These are phyloP conservation scores for Nomada fucata DNA, from an alignment of 2,888 invertebrate species.

Conservation along the genomic window DNA sequence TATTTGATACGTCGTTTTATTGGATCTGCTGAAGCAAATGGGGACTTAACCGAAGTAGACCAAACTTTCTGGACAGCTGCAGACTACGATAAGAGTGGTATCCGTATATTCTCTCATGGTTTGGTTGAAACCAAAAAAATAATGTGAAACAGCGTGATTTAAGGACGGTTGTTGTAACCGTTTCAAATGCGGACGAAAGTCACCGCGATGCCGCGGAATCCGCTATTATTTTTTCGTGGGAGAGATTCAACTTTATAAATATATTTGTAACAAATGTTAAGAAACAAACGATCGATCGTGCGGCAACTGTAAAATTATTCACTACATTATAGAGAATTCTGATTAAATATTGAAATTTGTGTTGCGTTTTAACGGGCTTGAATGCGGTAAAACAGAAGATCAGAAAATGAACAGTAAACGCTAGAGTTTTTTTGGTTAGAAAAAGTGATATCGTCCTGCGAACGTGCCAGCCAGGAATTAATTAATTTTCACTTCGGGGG, in stretches of 20 bases:
- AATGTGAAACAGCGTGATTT: background rate
- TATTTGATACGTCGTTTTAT: background rate
- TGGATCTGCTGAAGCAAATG: conserved; percentile 6
- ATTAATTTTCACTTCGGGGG: conserved; percentile 41
- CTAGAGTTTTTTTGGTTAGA: background rate
- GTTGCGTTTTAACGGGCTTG: background rate
- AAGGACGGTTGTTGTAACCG: background rate
- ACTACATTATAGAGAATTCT: background rate
- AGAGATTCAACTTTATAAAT: no score
- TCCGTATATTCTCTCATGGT: conserved; percentile 19
- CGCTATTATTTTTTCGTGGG: background rate
- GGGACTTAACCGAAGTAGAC: conserved; percentile 14
- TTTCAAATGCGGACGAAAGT: background rate
- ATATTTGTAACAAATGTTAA: background rate
- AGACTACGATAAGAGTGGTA: conserved; percentile 3
- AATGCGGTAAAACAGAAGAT: no score
- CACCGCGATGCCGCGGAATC: background rate
- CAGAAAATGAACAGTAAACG: background rate
- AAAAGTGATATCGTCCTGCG: conserved; percentile 13
- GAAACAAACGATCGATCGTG: background rate
- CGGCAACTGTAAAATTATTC: background rate
- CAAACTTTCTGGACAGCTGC: conserved; percentile 30
- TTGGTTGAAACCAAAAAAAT: conserved; percentile 1
- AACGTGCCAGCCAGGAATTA: conserved; percentile 25
- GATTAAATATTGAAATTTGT: background rate